Percentiles rank a stretch among this genome's conserved stretches.
Evolutionary conservation across 1,140 invertebrate species (phyloP).

Genomic region (Gonioctena quinquepunctata): DNA sequence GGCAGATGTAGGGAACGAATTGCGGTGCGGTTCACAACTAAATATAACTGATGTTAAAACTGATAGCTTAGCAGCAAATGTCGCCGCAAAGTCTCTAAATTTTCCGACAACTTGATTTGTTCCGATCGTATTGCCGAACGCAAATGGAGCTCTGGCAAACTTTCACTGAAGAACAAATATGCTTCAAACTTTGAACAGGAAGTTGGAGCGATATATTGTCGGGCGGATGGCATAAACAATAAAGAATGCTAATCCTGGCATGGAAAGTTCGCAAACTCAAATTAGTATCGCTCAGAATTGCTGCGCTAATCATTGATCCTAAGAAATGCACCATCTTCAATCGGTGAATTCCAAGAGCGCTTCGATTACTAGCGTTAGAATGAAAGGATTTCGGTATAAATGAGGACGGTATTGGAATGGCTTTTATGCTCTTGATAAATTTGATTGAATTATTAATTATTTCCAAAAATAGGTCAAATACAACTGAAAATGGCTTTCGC

Average conservation of each 20-base stretch:
- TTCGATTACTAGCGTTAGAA: too few species aligned
- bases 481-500: too few species aligned
- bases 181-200: not conserved
- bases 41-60: constrained; percentile 9
- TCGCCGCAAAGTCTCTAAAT: constrained; percentile 13
- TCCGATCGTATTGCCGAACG: not conserved
- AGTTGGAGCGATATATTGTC: not conserved
- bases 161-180: not conserved
- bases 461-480: too few species aligned
- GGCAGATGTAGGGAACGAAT: not conserved
- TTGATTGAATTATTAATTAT: too few species aligned
- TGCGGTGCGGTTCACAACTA: constrained; percentile 1
- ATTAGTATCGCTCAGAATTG: not conserved
- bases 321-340: too few species aligned
- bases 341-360: too few species aligned
- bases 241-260: not conserved
- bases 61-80: constrained; percentile 13
- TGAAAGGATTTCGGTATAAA: too few species aligned
- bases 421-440: too few species aligned
- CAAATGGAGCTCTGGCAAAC: not conserved
- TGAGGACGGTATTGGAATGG: too few species aligned
- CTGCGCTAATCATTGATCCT: not conserved
- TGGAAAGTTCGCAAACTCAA: not conserved
- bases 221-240: not conserved
- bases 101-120: constrained; percentile 18